Conservation (phyloP, 2,888 invertebrate species). For the Eurois occulta region DNA sequence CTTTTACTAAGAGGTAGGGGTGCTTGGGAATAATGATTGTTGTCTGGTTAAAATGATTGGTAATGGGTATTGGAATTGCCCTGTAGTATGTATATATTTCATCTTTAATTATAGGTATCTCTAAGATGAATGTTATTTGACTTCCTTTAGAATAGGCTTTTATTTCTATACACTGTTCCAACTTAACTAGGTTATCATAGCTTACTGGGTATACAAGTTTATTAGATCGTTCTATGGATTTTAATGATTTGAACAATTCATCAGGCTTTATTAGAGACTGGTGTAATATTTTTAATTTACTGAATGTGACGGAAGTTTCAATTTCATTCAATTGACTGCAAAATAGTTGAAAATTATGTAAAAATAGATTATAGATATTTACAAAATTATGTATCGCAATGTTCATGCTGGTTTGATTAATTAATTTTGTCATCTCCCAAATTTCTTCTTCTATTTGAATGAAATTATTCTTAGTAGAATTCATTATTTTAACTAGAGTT, state of each 20-base stretch:
- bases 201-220: no score
- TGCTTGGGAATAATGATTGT: constrained; percentile 8
- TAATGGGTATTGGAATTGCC: neutral
- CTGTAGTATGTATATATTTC: neutral
- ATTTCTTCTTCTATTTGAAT: neutral
- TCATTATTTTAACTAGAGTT: neutral
- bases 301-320: no score
- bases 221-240: no score
- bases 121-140: constrained; percentile 1
- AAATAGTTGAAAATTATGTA: neutral
- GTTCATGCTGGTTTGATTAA: neutral
- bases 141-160: neutral
- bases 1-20: constrained; percentile 2
- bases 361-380: neutral
- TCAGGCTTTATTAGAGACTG: no score
- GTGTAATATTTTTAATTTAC: no score
- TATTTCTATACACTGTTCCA: neutral
- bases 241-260: no score
- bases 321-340: no score
- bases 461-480: neutral
- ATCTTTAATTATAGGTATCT: neutral
- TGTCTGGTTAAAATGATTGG: constrained; percentile 2
- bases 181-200: no score
- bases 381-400: constrained; percentile 1
- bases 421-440: neutral